Evolutionary conservation across 1,140 invertebrate species (phyloP).

Genomic region (Macrotrachela quadricornifera): DNA sequence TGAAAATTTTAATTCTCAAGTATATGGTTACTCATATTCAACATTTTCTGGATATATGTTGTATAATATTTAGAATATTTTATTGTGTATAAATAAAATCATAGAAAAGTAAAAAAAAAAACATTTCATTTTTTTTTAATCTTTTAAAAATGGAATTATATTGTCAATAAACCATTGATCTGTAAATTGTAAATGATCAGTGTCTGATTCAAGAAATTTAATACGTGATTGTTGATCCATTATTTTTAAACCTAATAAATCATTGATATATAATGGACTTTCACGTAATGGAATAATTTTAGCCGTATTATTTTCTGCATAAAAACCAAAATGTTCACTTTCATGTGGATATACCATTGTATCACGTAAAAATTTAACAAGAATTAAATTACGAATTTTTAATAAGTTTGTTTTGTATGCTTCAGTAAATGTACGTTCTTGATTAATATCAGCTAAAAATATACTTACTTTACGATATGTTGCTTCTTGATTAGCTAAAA

Average conservation of each 20-base stretch:
- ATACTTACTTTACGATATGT: conserved; percentile 47
- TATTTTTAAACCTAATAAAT: conserved; percentile 56
- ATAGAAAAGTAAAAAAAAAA: too few species aligned
- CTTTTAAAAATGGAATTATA: conserved; percentile 29
- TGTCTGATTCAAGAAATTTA: conserved; percentile 49
- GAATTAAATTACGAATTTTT: conserved; percentile 58
- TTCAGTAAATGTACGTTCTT: conserved; percentile 37
- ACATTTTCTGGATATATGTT: too few species aligned
- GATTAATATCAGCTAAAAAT: conserved; percentile 89
- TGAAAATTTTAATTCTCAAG: too few species aligned
- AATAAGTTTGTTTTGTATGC: conserved; percentile 48
- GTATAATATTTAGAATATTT: too few species aligned
- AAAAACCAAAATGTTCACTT: conserved; percentile 34
- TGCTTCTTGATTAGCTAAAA: too few species aligned
- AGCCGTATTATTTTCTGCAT: too few species aligned
- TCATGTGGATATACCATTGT: conserved; percentile 71
- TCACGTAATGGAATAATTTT: too few species aligned
- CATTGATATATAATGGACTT: conserved; percentile 37
- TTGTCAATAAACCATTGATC: conserved; percentile 60
- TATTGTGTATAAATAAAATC: too few species aligned
- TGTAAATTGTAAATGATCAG: conserved; percentile 66
- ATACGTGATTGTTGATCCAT: conserved; percentile 53
- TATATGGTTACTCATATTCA: too few species aligned
- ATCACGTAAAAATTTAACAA: conserved; percentile 76
- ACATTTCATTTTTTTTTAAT: too few species aligned